Percentiles rank a stretch among this genome's conserved stretches.
These are phyloP conservation scores for Cheilosia scutellata DNA, from an alignment of 2,888 invertebrate species.

Conservation along the genomic window DNA sequence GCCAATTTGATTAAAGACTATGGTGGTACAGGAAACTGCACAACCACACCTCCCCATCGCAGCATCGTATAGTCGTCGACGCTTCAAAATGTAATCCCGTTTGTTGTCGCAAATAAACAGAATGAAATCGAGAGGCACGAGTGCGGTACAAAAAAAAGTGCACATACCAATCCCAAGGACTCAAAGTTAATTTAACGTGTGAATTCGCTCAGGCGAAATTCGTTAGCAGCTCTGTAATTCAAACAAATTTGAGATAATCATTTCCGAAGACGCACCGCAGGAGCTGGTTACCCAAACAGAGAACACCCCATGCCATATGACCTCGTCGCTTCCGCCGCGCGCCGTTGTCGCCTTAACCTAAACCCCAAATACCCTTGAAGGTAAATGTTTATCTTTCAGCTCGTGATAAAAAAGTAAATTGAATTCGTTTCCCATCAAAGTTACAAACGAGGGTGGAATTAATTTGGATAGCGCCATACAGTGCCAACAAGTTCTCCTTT, in stretches of 20 bases:
- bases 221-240: constrained; percentile 75
- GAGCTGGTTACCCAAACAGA: constrained; percentile 30
- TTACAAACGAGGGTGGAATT: constrained; percentile 73
- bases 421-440: constrained; percentile 76
- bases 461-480: constrained; percentile 57
- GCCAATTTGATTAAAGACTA: constrained; percentile 70
- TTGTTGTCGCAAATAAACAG: constrained; percentile 42
- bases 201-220: constrained; percentile 72
- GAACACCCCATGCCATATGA: constrained; percentile 17
- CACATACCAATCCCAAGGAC: constrained; percentile 56
- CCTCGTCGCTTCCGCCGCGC: background rate
- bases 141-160: constrained; percentile 10
- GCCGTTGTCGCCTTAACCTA: constrained; percentile 3
- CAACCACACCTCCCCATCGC: constrained; percentile 18
- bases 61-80: constrained; percentile 11
- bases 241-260: constrained; percentile 76
- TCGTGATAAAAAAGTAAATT: constrained; percentile 74
- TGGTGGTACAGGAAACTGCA: constrained; percentile 14
- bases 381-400: constrained; percentile 75
- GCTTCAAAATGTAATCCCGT: constrained; percentile 25
- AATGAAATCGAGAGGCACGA: constrained; percentile 24
- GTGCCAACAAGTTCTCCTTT: background rate
- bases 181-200: constrained; percentile 74
- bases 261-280: constrained; percentile 65
- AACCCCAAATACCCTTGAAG: constrained; percentile 61